A percentile compares a stretch with the other conserved stretches of the same genome.
Evolutionary conservation across 2,797 vertebrate genomes (phyloP).

Genomic region (Falco naumanni): DNA sequence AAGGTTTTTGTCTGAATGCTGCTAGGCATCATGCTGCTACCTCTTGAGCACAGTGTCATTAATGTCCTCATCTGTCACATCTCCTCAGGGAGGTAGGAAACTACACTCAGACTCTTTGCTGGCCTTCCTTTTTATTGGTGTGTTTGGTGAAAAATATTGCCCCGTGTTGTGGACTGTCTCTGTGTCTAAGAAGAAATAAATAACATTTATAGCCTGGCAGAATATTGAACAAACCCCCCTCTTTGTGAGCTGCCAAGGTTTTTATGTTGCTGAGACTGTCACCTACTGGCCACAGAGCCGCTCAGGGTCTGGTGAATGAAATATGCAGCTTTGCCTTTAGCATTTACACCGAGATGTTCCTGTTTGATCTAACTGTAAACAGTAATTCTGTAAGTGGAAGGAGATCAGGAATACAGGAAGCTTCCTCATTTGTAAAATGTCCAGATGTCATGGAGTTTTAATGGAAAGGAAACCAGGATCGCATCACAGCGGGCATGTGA

Average conservation of each 20-base stretch:
- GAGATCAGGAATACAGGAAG: not conserved
- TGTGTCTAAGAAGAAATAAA: not conserved
- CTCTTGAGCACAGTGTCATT: not conserved
- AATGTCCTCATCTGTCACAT: not conserved
- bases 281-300: conserved; percentile 21
- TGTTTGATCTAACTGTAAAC: not conserved
- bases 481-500: not conserved
- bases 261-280: conserved; percentile 53
- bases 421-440: not conserved
- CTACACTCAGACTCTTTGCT: not conserved
- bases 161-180: not conserved
- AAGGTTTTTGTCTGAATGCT: not conserved
- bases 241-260: not conserved
- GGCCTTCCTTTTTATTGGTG: not conserved
- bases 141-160: not conserved
- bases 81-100: not conserved
- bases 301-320: not conserved
- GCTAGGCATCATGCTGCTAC: not conserved
- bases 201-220: not conserved
- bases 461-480: not conserved
- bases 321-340: not conserved
- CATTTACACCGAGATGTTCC: not conserved
- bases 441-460: not conserved
- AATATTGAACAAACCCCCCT: not conserved
- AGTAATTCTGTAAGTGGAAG: not conserved